Conservation (phyloP, 2,797 vertebrate species). For the Schizopygopsis malacanthus region DNA sequence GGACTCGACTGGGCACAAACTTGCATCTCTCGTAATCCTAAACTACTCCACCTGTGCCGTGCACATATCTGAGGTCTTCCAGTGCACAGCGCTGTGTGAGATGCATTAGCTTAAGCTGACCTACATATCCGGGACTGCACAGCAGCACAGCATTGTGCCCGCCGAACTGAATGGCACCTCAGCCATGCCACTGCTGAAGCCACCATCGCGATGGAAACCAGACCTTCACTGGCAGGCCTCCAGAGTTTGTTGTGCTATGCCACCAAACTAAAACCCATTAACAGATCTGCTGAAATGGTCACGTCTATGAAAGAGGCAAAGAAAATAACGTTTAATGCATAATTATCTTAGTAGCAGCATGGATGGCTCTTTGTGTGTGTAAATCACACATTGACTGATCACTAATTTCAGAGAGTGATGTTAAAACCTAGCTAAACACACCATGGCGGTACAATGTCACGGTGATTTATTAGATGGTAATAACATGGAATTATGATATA, state of each 20-base stretch:
- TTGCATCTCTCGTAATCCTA: background rate
- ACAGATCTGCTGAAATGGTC: background rate
- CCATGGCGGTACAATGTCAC: background rate
- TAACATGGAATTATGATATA: background rate
- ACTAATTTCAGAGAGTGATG: background rate
- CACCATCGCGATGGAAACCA: slow-evolving; percentile 57
- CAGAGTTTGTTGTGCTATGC: slow-evolving; percentile 33
- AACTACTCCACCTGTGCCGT: slow-evolving; percentile 50
- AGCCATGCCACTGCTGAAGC: slow-evolving; percentile 67
- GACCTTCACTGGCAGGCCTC: slow-evolving; percentile 53
- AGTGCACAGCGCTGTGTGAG: slow-evolving; percentile 12
- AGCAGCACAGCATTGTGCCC: slow-evolving; percentile 40
- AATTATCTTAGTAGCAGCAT: background rate
- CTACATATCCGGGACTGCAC: slow-evolving; percentile 49
- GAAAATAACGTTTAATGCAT: background rate
- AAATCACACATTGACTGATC: background rate
- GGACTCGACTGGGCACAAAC: background rate
- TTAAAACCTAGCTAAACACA: background rate
- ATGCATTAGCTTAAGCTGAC: slow-evolving; percentile 49
- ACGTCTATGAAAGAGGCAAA: background rate
- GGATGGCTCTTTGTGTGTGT: background rate
- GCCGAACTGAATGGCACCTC: slow-evolving; percentile 59
- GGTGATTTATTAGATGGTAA: background rate
- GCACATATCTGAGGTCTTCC: slow-evolving; percentile 28
- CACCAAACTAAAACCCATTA: slow-evolving; percentile 4